Conservation (phyloP, 2,113 vertebrate species). For the Thinocorus orbignyianus region DNA sequence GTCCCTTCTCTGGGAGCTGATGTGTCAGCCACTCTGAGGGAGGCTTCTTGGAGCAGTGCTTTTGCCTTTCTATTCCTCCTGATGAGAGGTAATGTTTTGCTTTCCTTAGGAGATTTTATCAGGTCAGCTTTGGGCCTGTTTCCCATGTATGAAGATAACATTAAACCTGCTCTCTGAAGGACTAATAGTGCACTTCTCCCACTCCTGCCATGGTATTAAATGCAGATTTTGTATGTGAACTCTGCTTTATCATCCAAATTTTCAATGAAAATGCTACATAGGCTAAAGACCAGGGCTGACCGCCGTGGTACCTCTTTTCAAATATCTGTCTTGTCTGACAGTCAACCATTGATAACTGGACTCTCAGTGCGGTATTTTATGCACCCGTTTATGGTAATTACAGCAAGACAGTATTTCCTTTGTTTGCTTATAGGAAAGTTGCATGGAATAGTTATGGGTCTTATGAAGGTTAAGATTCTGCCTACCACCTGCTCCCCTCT, state of each 20-base stretch:
- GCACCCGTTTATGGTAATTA: background rate
- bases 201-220: fast-evolving
- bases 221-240: background rate
- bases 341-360: fast-evolving
- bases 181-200: background rate
- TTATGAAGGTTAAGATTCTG: background rate
- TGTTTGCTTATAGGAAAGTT: background rate
- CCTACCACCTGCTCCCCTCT: background rate
- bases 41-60: background rate
- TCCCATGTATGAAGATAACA: background rate
- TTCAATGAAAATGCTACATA: background rate
- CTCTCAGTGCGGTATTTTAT: background rate
- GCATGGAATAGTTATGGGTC: background rate
- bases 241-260: background rate
- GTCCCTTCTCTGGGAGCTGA: background rate
- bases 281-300: background rate
- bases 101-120: background rate
- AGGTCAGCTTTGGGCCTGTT: background rate
- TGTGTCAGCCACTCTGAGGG: background rate
- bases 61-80: background rate
- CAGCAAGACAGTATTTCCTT: background rate
- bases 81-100: background rate
- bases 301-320: background rate
- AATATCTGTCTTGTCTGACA: background rate
- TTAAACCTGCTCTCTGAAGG: background rate